Evolutionary conservation across 2,888 invertebrate genomes (phyloP).

Genomic region (Xylota sylvarum): DNA sequence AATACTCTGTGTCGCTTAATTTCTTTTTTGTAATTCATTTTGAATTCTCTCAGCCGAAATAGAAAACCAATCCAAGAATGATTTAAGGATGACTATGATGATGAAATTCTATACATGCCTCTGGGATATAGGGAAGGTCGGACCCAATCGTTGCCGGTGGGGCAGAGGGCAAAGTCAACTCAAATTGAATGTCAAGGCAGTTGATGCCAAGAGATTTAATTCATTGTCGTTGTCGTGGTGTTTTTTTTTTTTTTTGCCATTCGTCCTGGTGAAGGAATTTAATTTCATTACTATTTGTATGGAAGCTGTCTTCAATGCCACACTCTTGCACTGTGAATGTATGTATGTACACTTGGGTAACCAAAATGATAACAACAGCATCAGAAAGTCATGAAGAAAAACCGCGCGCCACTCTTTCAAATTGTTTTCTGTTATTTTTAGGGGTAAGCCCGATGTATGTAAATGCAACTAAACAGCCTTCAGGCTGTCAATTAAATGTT

Average conservation of each 20-base stretch:
- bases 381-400: conserved; percentile 12
- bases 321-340: conserved; percentile 24
- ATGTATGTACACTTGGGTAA: neutral
- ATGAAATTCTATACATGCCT: conserved; percentile 56
- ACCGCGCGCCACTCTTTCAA: conserved; percentile 18
- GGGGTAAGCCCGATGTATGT: conserved; percentile 38
- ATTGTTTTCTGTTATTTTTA: conserved; percentile 31
- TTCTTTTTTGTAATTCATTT: conserved; percentile 62
- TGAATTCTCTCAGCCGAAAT: conserved; percentile 55
- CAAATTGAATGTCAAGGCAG: conserved; percentile 75
- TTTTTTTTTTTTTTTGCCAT: conserved; percentile 11
- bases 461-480: conserved; percentile 53
- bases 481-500: conserved; percentile 66
- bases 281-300: conserved; percentile 63
- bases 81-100: conserved; percentile 46
- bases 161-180: conserved; percentile 32
- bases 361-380: conserved; percentile 40
- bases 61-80: conserved; percentile 59
- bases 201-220: conserved; percentile 72
- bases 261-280: conserved; percentile 58
- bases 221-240: conserved; percentile 48
- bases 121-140: conserved; percentile 28
- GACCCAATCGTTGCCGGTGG: conserved; percentile 17
- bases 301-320: conserved; percentile 43
- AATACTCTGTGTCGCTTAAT: conserved; percentile 45